Evolutionary conservation across 2,888 invertebrate genomes (phyloP).

Genomic region (Temnothorax ravouxi): DNA sequence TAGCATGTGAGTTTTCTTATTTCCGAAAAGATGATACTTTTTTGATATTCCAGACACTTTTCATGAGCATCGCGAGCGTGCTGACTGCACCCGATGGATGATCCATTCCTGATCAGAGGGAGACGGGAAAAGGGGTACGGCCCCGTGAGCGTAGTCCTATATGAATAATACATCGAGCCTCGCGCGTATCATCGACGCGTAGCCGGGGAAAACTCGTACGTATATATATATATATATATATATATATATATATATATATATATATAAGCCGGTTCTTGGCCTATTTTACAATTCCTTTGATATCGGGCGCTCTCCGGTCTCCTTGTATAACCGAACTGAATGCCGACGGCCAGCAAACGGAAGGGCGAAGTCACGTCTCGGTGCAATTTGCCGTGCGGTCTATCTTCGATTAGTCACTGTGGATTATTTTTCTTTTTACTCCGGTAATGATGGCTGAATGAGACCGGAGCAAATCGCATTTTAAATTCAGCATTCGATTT

Average conservation of each 20-base stretch:
- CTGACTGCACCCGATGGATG: slow-evolving; percentile 22
- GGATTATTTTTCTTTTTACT: slow-evolving; percentile 21
- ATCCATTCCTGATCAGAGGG: slow-evolving; percentile 40
- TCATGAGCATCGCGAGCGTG: slow-evolving; percentile 9
- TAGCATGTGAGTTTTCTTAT: not conserved
- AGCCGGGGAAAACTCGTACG: slow-evolving; percentile 32
- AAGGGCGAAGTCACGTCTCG: slow-evolving; percentile 22
- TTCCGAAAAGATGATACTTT: slow-evolving; percentile 5
- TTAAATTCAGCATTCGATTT: slow-evolving; percentile 12
- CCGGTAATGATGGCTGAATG: not conserved
- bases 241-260: slow-evolving; percentile 63
- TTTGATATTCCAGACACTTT: slow-evolving; percentile 25
- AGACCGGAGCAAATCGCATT: slow-evolving; percentile 6
- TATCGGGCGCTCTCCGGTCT: slow-evolving; percentile 51
- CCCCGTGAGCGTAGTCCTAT: slow-evolving; percentile 58
- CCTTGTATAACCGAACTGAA: slow-evolving; percentile 57
- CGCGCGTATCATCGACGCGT: slow-evolving; percentile 59
- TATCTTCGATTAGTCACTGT: slow-evolving; percentile 33
- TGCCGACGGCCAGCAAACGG: slow-evolving; percentile 33
- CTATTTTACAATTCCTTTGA: slow-evolving; percentile 73
- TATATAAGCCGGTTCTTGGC: slow-evolving; percentile 65
- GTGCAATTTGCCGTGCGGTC: slow-evolving; percentile 38
- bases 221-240: slow-evolving; percentile 61
- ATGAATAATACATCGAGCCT: slow-evolving; percentile 70
- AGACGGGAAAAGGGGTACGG: slow-evolving; percentile 27